phyloP scores from a whole-genome alignment of 2,113 vertebrate species.

The Crotophaga sulcirostris region DNA sequence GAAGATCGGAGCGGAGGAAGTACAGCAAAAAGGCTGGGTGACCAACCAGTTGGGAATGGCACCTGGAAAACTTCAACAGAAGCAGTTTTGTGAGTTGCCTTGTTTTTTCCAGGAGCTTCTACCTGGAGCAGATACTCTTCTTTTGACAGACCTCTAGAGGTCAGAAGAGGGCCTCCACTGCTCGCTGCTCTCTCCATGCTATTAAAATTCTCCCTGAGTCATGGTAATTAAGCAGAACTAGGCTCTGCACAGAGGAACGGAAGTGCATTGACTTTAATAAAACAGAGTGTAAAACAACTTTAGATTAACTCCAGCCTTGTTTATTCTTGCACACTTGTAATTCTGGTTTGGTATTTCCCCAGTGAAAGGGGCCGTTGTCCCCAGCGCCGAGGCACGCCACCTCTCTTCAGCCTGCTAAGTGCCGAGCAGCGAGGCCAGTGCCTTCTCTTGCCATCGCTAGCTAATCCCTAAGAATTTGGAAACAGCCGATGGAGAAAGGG shows the following conservation, averaged over 20 bases:
- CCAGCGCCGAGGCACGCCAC: constrained; percentile 6
- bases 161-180: constrained; percentile 78
- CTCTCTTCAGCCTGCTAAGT: constrained; percentile 30
- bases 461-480: constrained; percentile 27
- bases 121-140: neutral
- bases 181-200: rapidly evolving
- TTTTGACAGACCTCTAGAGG: constrained; percentile 79
- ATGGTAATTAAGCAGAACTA: constrained; percentile 75
- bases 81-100: neutral
- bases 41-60: neutral
- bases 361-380: constrained; percentile 69
- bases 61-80: neutral
- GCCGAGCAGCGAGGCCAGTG: neutral
- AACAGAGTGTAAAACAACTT: constrained; percentile 78
- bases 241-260: constrained; percentile 71
- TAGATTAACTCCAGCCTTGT: constrained; percentile 78
- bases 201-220: constrained; percentile 77
- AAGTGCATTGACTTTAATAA: constrained; percentile 80
- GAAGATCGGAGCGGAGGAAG: neutral
- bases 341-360: constrained; percentile 65
- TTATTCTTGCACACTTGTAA: constrained; percentile 74
- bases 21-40: rapidly evolving
- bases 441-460: neutral
- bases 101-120: neutral
- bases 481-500: neutral